Conservation (phyloP, 2,113 vertebrate genomes). For the Rafetus swinhoei region DNA sequence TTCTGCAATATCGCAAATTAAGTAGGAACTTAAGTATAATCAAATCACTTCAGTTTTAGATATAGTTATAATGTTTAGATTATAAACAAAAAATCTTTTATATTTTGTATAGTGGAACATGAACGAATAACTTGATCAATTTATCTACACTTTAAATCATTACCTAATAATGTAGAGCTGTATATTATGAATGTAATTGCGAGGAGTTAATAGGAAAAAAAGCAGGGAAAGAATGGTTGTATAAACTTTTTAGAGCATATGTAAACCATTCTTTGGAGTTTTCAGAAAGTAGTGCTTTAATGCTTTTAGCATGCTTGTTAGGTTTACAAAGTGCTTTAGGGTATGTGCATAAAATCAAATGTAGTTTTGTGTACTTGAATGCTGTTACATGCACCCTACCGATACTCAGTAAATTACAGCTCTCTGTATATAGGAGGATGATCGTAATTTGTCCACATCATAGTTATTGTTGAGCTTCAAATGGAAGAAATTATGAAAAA, state of each 20-base stretch:
- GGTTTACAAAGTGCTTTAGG: neutral
- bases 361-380: neutral
- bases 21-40: neutral
- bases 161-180: neutral
- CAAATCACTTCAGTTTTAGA: neutral
- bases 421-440: neutral
- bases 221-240: neutral
- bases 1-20: neutral
- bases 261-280: neutral
- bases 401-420: neutral
- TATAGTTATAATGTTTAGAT: neutral
- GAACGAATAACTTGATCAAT: neutral
- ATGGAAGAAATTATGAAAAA: neutral
- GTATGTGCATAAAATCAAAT: neutral
- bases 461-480: neutral
- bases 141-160: neutral
- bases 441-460: neutral
- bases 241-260: neutral
- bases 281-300: neutral
- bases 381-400: rapidly evolving
- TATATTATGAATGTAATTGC: no score
- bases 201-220: neutral
- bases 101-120: neutral
- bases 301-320: rapidly evolving
- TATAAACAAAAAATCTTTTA: neutral